A percentile compares a stretch with the other conserved stretches of the same genome.
phyloP scores from a whole-genome alignment of 2,113 vertebrate species.

The Mungos mungo region DNA sequence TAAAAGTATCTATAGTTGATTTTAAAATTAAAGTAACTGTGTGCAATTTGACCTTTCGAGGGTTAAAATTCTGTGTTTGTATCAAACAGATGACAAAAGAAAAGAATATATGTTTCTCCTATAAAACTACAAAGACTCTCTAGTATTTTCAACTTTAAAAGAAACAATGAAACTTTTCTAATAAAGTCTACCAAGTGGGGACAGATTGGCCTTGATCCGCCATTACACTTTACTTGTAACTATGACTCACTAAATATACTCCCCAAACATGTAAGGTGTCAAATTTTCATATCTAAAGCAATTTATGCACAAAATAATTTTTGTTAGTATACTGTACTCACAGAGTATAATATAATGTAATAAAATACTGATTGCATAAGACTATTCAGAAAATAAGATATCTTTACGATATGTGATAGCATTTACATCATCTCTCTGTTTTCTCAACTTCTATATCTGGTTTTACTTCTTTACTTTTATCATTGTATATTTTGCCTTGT shows the following conservation, averaged over 20 bases:
- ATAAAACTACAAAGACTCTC: not conserved
- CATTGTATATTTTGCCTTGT: not conserved
- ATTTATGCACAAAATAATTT: not conserved
- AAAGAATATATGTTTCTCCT: not conserved
- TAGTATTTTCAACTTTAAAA: conserved; percentile 40
- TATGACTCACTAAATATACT: not conserved
- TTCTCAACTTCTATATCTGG: not conserved
- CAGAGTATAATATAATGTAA: not conserved
- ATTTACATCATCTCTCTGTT: not conserved
- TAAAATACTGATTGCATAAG: not conserved
- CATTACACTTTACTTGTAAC: conserved; percentile 2
- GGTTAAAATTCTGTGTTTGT: not conserved
- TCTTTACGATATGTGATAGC: conserved; percentile 1
- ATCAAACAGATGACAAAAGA: not conserved
- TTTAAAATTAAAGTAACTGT: conserved; percentile 32
- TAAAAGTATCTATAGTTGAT: not conserved
- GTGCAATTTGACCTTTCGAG: not conserved
- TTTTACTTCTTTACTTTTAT: not conserved
- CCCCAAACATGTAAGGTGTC: not conserved
- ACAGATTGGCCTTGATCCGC: not conserved
- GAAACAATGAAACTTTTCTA: conserved; percentile 33
- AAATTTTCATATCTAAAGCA: not conserved
- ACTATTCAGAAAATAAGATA: not conserved
- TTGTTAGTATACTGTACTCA: not conserved
- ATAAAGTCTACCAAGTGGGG: not conserved